Percentiles rank a stretch among this genome's conserved stretches.
These are phyloP conservation scores for Sceloporus tristichus DNA, from an alignment of 2,113 vertebrate species.

Conservation along the genomic window DNA sequence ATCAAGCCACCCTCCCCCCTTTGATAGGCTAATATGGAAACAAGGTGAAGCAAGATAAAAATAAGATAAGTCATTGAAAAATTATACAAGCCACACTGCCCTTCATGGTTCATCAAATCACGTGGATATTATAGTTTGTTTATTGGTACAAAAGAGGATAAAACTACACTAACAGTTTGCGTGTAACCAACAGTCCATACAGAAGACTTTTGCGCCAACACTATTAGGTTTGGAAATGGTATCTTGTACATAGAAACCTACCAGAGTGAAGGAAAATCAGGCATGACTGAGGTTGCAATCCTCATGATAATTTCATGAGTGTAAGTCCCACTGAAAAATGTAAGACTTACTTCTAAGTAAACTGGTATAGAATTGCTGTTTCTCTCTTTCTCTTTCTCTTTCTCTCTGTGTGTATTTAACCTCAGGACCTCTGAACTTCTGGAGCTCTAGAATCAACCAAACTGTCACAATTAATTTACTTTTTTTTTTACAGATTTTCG, in stretches of 20 bases:
- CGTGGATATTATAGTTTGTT: not conserved
- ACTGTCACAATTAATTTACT: not conserved
- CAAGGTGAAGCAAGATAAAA: not conserved
- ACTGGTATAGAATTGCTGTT: not conserved
- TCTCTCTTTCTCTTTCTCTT: too few relatives aligned
- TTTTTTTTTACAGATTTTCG: not conserved
- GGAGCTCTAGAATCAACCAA: slow-evolving; percentile 27
- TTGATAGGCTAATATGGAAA: not conserved
- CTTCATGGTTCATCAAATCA: not conserved
- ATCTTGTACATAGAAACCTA: not conserved
- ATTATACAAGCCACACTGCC: fast-evolving
- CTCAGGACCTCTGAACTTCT: slow-evolving; percentile 19
- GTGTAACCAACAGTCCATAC: not conserved
- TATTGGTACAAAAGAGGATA: not conserved
- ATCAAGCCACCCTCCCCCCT: too few relatives aligned
- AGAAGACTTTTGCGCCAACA: fast-evolving
- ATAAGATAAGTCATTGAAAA: not conserved
- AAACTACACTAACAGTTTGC: fast-evolving
- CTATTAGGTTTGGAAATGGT: fast-evolving
- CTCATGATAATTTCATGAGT: not conserved
- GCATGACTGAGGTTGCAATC: not conserved
- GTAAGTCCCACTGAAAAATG: not conserved
- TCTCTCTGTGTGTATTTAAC: not conserved
- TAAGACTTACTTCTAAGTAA: not conserved
- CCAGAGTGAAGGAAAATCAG: fast-evolving